Evolutionary conservation across 2,797 vertebrate genomes (phyloP), one percentile per base, ranked within the genome.

Genomic region (Bucorvus abyssinicus): DNA sequence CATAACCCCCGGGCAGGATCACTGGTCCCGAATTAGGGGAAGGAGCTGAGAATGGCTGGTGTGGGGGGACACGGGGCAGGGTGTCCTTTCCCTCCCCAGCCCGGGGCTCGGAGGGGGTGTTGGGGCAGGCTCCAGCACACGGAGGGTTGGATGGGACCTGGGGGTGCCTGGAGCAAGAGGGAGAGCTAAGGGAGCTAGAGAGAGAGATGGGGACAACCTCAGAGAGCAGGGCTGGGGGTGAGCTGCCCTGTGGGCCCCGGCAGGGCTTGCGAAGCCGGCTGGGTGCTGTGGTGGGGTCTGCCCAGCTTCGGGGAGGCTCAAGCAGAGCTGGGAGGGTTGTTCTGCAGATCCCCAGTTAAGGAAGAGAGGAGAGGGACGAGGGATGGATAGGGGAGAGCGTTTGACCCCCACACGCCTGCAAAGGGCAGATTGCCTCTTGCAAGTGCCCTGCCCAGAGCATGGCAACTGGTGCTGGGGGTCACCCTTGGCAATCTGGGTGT

Each of bases 31-130:
- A 9, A 75, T 34, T 0, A 75, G 26, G 26, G 24, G 34, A 71
- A 82, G 40, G 13, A 70, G 68, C 69, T 71, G 53, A 85, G 70
- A 78, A 81, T 56, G 60, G 40, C 49, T 10, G 22, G 32, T 7
- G 6, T 14, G 4, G 36, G 30, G 34, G 47, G 17, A 44, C 27
- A 19, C 1, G 2, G 50, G 20, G 26, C 77, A 93, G 65, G 52
- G 63, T 40, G 38, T 10, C 22, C 12, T 64, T 83, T 87, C 56
- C 52, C 36, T 70, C 53, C 40, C 44, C 27, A 36, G n/a, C 32
- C 59, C 29, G 0, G 0, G 7, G 36, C 42, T 82, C 9, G 3
- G 38, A 40, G 27, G 12, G 36, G 3, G 4, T 34, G 9, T 61
- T 3, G 0, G 32, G 23, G 30, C 44, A 82, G n/a, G 45, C 56